A percentile compares a stretch with the other conserved stretches of the same genome.
These are phyloP conservation scores for Homalodisca vitripennis DNA, from an alignment of 1,140 invertebrate genomes.

Conservation along the genomic window DNA sequence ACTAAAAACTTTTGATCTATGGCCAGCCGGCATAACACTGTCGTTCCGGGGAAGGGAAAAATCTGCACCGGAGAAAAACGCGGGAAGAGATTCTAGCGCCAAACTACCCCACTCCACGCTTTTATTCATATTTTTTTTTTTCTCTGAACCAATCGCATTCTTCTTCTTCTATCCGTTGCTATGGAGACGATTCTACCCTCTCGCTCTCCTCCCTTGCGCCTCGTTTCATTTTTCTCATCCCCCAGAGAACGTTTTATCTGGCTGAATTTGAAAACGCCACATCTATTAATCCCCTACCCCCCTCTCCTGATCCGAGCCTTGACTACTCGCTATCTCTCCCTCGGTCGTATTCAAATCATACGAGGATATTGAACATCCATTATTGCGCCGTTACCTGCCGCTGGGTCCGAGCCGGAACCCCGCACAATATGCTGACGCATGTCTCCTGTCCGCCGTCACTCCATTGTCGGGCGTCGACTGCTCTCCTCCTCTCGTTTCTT, in stretches of 20 bases:
- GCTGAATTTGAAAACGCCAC: conserved; percentile 29
- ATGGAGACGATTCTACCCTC: conserved; percentile 15
- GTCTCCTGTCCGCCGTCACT: no score
- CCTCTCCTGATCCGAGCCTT: not conserved
- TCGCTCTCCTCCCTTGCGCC: conserved; percentile 24
- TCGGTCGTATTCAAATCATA: conserved; percentile 25
- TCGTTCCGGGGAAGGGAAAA: conserved; percentile 27
- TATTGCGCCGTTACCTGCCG: not conserved
- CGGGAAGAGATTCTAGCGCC: conserved; percentile 27
- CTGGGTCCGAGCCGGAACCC: no score
- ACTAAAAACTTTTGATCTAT: conserved; percentile 32
- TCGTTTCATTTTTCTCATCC: conserved; percentile 31
- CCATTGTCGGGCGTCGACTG: no score
- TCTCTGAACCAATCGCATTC: conserved; percentile 31
- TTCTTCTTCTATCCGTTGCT: conserved; percentile 27
- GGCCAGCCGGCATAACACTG: conserved; percentile 10
- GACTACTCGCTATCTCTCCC: not conserved
- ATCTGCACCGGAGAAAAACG: conserved; percentile 25
- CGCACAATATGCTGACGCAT: no score
- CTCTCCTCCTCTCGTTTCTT: not conserved
- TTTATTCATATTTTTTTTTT: conserved; percentile 32
- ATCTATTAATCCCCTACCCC: conserved; percentile 23
- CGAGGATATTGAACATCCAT: conserved; percentile 29
- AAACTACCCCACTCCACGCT: conserved; percentile 25
- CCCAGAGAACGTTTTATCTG: conserved; percentile 28